phyloP scores from a whole-genome alignment of 2,888 invertebrate genomes.

The Cryptosula pallasiana region DNA sequence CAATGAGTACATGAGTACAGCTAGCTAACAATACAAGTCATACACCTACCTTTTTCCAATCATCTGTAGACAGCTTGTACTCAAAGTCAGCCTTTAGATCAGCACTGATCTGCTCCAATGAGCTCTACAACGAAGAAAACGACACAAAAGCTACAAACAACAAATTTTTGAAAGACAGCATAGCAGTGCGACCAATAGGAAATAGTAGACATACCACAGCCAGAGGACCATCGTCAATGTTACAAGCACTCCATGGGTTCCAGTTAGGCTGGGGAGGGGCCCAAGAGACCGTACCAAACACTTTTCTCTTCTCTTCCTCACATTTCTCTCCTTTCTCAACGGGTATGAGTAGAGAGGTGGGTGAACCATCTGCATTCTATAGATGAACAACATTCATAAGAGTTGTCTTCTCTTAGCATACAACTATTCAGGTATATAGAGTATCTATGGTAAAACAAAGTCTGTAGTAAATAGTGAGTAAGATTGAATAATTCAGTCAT shows the following conservation, averaged over 20 bases:
- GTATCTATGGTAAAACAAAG: too few species aligned
- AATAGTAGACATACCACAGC: slow-evolving; percentile 48
- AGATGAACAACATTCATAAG: too few species aligned
- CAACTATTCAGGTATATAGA: too few species aligned
- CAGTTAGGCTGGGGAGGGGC: slow-evolving; percentile 92
- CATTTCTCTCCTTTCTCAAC: neutral
- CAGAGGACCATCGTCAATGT: slow-evolving; percentile 83
- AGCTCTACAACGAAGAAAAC: too few species aligned
- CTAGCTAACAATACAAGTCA: too few species aligned
- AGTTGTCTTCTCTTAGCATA: too few species aligned
- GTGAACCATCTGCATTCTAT: slow-evolving; percentile 20
- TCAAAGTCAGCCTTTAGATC: slow-evolving; percentile 22
- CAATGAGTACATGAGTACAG: too few species aligned
- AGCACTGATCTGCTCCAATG: slow-evolving; percentile 58
- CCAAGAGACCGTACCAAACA: slow-evolving; percentile 70
- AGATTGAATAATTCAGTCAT: too few species aligned
- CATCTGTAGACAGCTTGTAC: neutral
- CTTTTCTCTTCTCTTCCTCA: neutral
- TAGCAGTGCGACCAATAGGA: neutral
- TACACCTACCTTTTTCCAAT: slow-evolving; percentile 23
- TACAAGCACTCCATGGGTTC: slow-evolving; percentile 95
- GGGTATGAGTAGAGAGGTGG: neutral
- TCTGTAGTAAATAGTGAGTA: too few species aligned
- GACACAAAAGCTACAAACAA: too few species aligned
- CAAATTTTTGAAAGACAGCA: too few species aligned